Percentiles rank a stretch among this genome's conserved stretches.
phyloP scores from a whole-genome alignment of 1,140 invertebrate genomes.

The Mamestra configurata region DNA sequence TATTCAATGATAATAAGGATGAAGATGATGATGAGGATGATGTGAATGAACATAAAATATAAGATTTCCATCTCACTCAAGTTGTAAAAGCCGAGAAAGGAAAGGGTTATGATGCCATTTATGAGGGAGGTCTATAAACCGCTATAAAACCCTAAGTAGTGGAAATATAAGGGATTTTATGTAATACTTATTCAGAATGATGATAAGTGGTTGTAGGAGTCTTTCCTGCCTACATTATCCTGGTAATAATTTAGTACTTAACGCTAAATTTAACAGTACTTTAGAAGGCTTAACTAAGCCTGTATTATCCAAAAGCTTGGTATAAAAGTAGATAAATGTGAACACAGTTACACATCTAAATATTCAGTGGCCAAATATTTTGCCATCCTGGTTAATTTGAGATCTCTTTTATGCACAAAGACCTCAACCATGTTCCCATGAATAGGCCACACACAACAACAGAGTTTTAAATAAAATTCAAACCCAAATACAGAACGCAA shows the following conservation, averaged over 20 bases:
- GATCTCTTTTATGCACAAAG: too few species aligned
- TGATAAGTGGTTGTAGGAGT: neutral
- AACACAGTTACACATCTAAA: too few species aligned
- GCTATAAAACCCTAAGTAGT: slow-evolving; percentile 12
- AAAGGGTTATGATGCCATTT: neutral
- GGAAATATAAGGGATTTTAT: slow-evolving; percentile 6
- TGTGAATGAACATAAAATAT: neutral
- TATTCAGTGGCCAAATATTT: too few species aligned
- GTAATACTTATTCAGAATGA: slow-evolving; percentile 5
- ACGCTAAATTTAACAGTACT: too few species aligned
- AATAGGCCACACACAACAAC: too few species aligned
- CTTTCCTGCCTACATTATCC: neutral
- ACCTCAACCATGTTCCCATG: too few species aligned
- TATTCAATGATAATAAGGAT: neutral
- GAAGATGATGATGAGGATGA: neutral
- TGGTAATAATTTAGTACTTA: neutral
- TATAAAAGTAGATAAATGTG: too few species aligned
- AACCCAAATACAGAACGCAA: neutral
- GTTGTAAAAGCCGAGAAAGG: neutral
- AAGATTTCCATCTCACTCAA: neutral
- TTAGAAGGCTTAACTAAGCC: too few species aligned
- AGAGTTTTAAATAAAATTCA: neutral
- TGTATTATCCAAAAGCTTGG: too few species aligned
- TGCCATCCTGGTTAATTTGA: too few species aligned
- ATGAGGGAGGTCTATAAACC: neutral